Base-by-base conservation (phyloP, 2,113 vertebrate genomes). In the Acanthisitta chloris region DNA sequence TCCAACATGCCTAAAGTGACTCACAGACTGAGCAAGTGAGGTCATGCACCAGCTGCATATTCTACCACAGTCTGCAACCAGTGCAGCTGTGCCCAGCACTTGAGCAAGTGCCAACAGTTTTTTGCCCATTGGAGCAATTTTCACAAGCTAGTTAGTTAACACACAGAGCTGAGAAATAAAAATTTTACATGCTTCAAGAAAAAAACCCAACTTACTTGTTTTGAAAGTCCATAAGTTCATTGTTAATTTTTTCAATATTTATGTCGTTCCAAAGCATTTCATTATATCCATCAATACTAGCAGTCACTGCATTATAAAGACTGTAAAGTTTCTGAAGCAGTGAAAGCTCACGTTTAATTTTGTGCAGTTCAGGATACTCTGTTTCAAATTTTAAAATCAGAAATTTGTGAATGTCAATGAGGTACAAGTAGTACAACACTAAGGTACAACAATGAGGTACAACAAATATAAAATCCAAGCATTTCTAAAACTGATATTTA, bases 301-400 rank as follows among this genome's bases (percentile, higher is more conserved):
- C 92, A 61, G 92, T 98, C 73, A 99, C 98, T 13, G 97, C 77
- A 85, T 98, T 96, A 86, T 98, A 98, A 82, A 99, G 97, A 64
- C 77, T 62, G 96, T 99, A 99, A 36, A 99, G 98, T 91, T 98
- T 99, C 91, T 98, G 97, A 80, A 98, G 97, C 81, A 99, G 96
- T 3, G 96, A 91, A 36, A 99, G 98, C 65, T 99, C 98, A 66
- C 96, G 96, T 86, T 96, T 98, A 71, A 98, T 98, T 96, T 96
- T 97, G 93, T 98, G 98, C 72, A 99, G 98, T 70, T 98, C 98
- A 3, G 98, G 98, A 82, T 98, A 98, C 46, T 98, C 98, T 99
- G 95, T 85, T 79, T 67, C 95, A 64, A 81, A 42, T 81, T 88
- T 90, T 74, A 92, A 85, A 94, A 93, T 9, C 54, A 70, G 31